phyloP scores from a whole-genome alignment of 2,888 invertebrate species.

The Mythimna albipuncta region DNA sequence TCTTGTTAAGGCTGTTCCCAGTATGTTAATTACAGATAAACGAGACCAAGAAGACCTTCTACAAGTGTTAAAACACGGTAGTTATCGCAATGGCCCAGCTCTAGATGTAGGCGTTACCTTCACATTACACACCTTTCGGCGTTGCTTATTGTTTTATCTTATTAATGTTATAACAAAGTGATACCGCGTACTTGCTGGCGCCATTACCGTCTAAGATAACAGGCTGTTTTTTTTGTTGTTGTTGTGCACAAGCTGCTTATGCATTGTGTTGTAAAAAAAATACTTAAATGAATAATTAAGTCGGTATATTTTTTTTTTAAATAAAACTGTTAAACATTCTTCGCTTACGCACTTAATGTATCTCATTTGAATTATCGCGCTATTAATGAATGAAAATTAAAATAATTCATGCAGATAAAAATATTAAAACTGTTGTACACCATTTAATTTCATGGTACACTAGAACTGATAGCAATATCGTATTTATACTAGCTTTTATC shows the following conservation, averaged over 20 bases:
- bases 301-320: not conserved
- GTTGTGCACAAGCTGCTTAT: not conserved
- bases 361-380: slow-evolving; percentile 11
- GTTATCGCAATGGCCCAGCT: slow-evolving; percentile 37
- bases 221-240: slow-evolving; percentile 12
- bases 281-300: not conserved
- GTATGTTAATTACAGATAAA: slow-evolving; percentile 53
- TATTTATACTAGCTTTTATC: not conserved
- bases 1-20: slow-evolving; percentile 43
- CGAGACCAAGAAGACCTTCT: slow-evolving; percentile 24
- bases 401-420: slow-evolving; percentile 29
- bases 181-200: slow-evolving; percentile 54
- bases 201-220: slow-evolving; percentile 55
- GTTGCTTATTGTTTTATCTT: slow-evolving; percentile 54
- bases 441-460: slow-evolving; percentile 41
- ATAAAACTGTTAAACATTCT: not conserved
- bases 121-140: slow-evolving; percentile 51
- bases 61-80: slow-evolving; percentile 47
- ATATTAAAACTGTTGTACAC: slow-evolving; percentile 21
- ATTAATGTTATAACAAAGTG: slow-evolving; percentile 46
- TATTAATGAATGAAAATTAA: slow-evolving; percentile 26
- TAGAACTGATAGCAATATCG: slow-evolving; percentile 17
- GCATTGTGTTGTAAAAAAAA: slow-evolving; percentile 1
- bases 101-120: slow-evolving; percentile 50
- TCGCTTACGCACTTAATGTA: slow-evolving; percentile 17